Conservation (phyloP, 1,140 invertebrate species). For the Conopomorpha cramerella region DNA sequence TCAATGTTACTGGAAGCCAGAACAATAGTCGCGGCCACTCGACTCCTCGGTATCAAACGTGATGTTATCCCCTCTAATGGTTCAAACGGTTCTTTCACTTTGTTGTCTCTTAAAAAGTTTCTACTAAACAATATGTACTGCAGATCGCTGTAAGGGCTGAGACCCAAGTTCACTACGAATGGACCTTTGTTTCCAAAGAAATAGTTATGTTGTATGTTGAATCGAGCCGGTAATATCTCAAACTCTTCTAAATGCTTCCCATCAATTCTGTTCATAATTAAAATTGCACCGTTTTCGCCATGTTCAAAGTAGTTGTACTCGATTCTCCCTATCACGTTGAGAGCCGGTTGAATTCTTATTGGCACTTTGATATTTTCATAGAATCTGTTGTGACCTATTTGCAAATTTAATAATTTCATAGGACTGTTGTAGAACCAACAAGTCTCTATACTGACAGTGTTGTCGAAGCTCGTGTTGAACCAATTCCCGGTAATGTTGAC, state of each 20-base stretch:
- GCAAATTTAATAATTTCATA: conserved; percentile 65
- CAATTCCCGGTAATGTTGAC: conserved; percentile 87
- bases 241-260: conserved; percentile 72
- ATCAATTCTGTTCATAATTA: conserved; percentile 81
- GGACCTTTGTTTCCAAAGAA: conserved; percentile 86
- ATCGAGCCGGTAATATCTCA: conserved; percentile 69
- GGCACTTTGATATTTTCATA: conserved; percentile 76
- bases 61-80: conserved; percentile 64
- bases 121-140: conserved; percentile 86
- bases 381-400: conserved; percentile 87
- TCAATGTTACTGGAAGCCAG: conserved; percentile 89
- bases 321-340: conserved; percentile 79
- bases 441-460: conserved; percentile 76
- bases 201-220: conserved; percentile 86
- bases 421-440: conserved; percentile 71
- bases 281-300: conserved; percentile 81
- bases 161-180: conserved; percentile 85
- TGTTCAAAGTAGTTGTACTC: conserved; percentile 88
- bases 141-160: conserved; percentile 81
- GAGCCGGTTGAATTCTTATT: conserved; percentile 80
- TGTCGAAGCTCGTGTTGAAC: conserved; percentile 76
- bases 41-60: conserved; percentile 81
- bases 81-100: conserved; percentile 85
- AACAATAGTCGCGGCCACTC: conserved; percentile 88
- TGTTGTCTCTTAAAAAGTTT: conserved; percentile 88